Base-by-base conservation (phyloP, 1,140 invertebrate species). In the Drosophila tani region DNA sequence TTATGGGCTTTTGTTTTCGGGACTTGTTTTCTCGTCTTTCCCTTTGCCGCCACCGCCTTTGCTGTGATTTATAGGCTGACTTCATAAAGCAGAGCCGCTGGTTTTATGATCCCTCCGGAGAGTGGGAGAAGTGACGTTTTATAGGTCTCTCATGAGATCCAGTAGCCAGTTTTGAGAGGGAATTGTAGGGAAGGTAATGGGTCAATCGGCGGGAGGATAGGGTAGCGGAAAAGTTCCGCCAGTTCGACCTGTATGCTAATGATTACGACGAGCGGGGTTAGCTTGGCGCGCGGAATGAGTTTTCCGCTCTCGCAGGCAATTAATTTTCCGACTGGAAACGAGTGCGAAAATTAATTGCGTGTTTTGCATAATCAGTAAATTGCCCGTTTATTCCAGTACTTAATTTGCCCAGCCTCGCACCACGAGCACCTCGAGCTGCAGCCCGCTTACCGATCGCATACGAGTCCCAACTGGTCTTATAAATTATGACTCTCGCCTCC, bases 311-410 rank as follows among this genome's bases (percentile, higher is more conserved):
- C 64, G 62, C 56, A 41, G 51, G 73, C 82, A 85, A 85, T 85
- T 85, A 85, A 85, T 85, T 85, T 82, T 78, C 64, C 55, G 27
- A 51, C 55, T 70, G 58, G 47, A 32, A 60, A 60, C 47, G 56
- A 78, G 68, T 78, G 73, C 53, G 81, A 78, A 90, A 90, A 90
- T 90, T 90, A 90, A 91, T 87, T 87, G 86, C 87, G 75, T 91
- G 86, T 91, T 91, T 86, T 87, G 87, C 73, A 87, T 90, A 90
- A 90, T 90, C 86, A 91, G 87, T 80, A 90, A 90, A 90, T 87
- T 87, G 86, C 65, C 81, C 86, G 73, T 90, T 91, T 90, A 90
- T 90, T 90, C 80, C 78, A 83, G 83, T 90, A 86, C 82, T 77
- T 88, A 87, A 91, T 87, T 90, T 81, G 82, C 67, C 24, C 50